A percentile compares a stretch with the other conserved stretches of the same genome.
Conservation (phyloP, 2,888 invertebrate species). For the Athalia rosae region DNA sequence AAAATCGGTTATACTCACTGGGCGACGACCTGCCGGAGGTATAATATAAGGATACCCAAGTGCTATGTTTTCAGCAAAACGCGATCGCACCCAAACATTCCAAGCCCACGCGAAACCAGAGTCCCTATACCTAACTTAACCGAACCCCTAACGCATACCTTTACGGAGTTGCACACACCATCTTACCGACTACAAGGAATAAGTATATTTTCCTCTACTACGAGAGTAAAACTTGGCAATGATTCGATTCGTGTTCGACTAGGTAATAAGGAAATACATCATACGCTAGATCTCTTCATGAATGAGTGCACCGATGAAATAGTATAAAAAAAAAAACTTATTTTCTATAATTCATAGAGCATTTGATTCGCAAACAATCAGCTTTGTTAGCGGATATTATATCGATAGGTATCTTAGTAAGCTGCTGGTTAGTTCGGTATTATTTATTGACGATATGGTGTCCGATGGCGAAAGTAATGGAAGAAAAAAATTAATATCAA, state of each 20-base stretch:
- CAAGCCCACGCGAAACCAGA: conserved; percentile 64
- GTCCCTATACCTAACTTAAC: conserved; percentile 54
- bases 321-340: background rate
- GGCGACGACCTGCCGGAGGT: conserved; percentile 1
- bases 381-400: too few species aligned
- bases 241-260: conserved; percentile 33
- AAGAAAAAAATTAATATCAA: background rate
- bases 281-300: background rate
- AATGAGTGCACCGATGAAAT: too few species aligned
- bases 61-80: conserved; percentile 57
- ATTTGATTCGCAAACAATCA: background rate
- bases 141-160: conserved; percentile 35
- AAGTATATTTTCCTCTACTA: conserved; percentile 10
- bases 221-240: conserved; percentile 20
- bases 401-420: too few species aligned
- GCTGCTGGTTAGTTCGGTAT: background rate
- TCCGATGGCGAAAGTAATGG: background rate
- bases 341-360: conserved; percentile 9
- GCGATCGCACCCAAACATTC: conserved; percentile 65
- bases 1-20: too few species aligned
- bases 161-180: conserved; percentile 3
- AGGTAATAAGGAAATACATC: conserved; percentile 24
- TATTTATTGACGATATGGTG: background rate
- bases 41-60: background rate
- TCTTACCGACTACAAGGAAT: background rate